Evolutionary conservation across 2,797 vertebrate species (phyloP).

Genomic region (Sphenodon punctatus): DNA sequence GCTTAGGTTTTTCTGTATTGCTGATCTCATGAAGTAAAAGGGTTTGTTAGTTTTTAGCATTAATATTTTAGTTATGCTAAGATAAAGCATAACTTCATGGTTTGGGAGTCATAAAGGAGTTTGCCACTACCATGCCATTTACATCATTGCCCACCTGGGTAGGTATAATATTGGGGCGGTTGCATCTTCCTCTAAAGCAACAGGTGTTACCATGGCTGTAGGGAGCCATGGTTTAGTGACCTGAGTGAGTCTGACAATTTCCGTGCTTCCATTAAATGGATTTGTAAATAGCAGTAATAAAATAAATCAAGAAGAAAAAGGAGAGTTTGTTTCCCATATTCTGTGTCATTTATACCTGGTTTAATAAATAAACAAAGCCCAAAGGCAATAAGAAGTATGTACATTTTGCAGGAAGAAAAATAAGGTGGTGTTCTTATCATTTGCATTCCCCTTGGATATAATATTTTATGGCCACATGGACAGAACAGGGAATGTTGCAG

Average conservation of each 20-base stretch:
- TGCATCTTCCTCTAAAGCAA: slow-evolving; percentile 16
- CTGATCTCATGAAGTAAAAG: not conserved
- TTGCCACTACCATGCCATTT: not conserved
- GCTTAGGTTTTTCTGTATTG: not conserved
- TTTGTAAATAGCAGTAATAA: slow-evolving; percentile 10
- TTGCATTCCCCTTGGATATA: not conserved
- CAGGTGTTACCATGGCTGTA: slow-evolving; percentile 15
- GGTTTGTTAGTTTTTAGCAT: not conserved
- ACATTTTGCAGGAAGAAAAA: not conserved
- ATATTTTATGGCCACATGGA: not conserved
- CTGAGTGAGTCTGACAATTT: not conserved
- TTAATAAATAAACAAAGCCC: slow-evolving; percentile 2
- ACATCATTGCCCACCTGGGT: not conserved
- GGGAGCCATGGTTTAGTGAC: not conserved
- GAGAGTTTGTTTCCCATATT: slow-evolving; percentile 7
- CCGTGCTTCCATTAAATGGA: not conserved
- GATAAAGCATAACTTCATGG: not conserved
- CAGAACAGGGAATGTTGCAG: not conserved
- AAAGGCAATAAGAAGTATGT: not conserved
- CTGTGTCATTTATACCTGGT: not conserved
- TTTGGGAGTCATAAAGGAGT: slow-evolving; percentile 8
- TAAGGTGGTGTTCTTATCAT: not conserved
- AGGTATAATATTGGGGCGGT: not conserved
- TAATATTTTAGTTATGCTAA: not conserved
- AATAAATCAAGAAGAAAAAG: not conserved